Evolutionary conservation across 2,113 vertebrate species (phyloP), one percentile per base, ranked within the genome.

Genomic region (Potamarius usumacintae): DNA sequence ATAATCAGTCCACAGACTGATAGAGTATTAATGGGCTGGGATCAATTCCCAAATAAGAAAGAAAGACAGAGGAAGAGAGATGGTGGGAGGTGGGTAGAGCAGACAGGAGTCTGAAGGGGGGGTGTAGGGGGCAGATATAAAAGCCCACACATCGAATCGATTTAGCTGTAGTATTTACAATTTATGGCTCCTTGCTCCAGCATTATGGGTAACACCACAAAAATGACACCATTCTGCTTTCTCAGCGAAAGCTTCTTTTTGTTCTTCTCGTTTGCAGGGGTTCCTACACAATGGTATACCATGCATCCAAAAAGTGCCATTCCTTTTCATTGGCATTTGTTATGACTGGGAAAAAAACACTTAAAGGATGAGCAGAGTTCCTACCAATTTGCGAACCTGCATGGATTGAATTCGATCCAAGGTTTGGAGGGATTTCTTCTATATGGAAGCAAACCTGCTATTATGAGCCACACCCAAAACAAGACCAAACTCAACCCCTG

Each of bases 1-100:
- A 7, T 57, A 82, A 87, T 82, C 42, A 69, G 72, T 82, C 78
- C 48, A 34, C 9, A 52, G 77, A 84, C 82, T 60, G 65, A 58
- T 77, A 20, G 50, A 9, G 83, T 69, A 22, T 74, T 85, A 72
- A 84, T 58, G 69, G 58, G 20, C 34, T 27, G 20, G 82, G 57
- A 34, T 60, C 20, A 48, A 63, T 48, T 60, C 18, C 34, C 18
- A 58, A 62, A 79, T 42, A n/a, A 69, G 42, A 85, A 72, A 48
- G 48, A 30, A 60, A 50, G 30, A 83, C 7, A 42, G 42, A 42
- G 42, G 42, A 42, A 53, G n/a, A 86, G 14, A 55, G 65, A 80
- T 4, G 53, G 83, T 91, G 58, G 92, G 89, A 76, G 82, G 65
- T 12, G 4, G 4, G 50, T 27, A 11, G 18, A 57, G 63, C 10